Evolutionary conservation across 2,113 vertebrate genomes (phyloP), one percentile per base, ranked within the genome.

Genomic region (Malurus melanocephalus): DNA sequence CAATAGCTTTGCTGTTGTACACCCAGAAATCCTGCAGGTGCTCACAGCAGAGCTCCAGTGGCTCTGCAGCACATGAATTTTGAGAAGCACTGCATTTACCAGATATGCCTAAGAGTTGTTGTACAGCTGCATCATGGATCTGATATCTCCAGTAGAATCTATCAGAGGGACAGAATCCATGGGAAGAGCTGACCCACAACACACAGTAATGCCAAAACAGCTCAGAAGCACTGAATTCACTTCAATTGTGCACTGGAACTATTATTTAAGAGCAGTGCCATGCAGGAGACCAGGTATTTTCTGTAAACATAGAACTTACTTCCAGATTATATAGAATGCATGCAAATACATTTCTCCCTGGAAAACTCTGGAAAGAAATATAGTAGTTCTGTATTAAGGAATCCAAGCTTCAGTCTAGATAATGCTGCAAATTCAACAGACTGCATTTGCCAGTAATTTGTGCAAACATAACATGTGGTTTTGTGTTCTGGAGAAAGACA

Each of bases 281-380:
- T n/a, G 46, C 24, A 49, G 71, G n/a, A 77, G 22, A 83, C n/a
- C 55, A 46, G 48, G 43, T 40, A 62, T 22, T 86, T 69, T 2
- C 2, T 61, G 46, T n/a, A 66, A 92, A 77, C 16, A 55, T 9
- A 16, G 8, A 26, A 53, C 32, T 82, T 64, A 60, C 16, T 91
- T 92, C 55, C 26, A 93, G 9, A 8, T n/a, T 32, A 77, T 86
- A 78, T 13, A 3, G 55, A 93, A 83, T 11, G 8, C n/a, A 53
- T 13, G 12, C 27, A 65, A 76, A 87, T 13, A 13, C 27, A 42
- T 33, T 68, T n/a, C 13, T 79, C 20, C 38, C 42, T 57, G 26
- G 28, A 28, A 88, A 83, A 77, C 43, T 85, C 55, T 66, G 51
- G 33, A 66, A 83, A 83, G 56, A 83, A 68, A 65, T 72, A 79